Conservation (phyloP, 2,888 invertebrate genomes). For the Chymomyza procnemis region DNA sequence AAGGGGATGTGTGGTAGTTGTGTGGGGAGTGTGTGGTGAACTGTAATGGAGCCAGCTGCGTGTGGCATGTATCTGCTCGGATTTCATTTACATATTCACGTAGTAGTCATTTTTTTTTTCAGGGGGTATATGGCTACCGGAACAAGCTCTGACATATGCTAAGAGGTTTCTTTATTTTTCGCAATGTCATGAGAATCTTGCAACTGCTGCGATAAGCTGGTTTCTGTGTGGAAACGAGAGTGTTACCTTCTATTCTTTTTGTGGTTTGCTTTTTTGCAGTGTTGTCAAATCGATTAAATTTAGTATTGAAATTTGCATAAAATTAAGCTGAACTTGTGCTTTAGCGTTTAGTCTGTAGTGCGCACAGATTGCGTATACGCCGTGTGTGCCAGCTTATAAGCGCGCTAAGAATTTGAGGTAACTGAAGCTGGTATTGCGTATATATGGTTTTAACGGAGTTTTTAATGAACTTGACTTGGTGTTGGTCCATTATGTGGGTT, state of each 20-base stretch:
- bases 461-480: background rate
- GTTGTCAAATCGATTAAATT: background rate
- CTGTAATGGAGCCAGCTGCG: background rate
- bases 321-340: background rate
- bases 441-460: background rate
- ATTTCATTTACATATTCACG: conserved; percentile 65
- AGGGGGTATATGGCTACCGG: background rate
- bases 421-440: too few relatives aligned
- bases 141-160: background rate
- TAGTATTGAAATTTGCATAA: background rate
- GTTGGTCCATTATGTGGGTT: background rate
- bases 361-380: background rate
- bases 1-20: background rate
- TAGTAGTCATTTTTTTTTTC: background rate
- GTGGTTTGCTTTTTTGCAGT: background rate
- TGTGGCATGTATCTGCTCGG: conserved; percentile 21
- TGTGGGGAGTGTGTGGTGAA: conserved; percentile 19
- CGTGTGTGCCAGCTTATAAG: background rate
- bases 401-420: background rate
- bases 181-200: background rate
- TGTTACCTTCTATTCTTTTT: background rate
- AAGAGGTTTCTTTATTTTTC: background rate
- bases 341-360: background rate
- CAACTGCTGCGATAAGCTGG: background rate
- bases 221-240: background rate